Conservation (phyloP, 2,113 vertebrate species). For the Rhabdornis inornatus region DNA sequence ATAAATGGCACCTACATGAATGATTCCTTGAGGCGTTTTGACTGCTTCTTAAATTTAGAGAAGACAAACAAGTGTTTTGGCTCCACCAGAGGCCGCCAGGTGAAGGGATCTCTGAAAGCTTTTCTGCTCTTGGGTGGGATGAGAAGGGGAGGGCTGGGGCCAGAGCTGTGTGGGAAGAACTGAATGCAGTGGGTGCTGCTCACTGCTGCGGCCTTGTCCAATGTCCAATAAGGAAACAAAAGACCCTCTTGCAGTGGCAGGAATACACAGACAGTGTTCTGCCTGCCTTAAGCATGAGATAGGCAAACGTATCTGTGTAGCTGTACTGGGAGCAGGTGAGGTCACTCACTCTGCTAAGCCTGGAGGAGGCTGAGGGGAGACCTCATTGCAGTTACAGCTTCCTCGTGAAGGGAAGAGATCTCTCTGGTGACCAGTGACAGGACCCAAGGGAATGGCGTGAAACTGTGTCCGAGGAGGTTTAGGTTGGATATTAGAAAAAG, state of each 20-base stretch:
- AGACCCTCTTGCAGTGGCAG: fast-evolving
- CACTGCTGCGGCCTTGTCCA: too few species aligned
- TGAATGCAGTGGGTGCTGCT: not conserved
- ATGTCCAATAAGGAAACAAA: fast-evolving
- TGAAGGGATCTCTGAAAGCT: not conserved
- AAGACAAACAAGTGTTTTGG: fast-evolving
- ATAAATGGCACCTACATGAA: not conserved
- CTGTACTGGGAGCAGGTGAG: not conserved
- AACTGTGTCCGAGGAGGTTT: not conserved
- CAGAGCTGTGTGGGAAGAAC: not conserved
- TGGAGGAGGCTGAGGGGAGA: not conserved
- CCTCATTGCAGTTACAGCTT: not conserved
- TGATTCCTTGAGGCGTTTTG: not conserved
- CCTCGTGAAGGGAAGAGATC: fast-evolving
- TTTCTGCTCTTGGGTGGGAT: not conserved
- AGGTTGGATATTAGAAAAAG: not conserved
- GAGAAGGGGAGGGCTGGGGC: not conserved
- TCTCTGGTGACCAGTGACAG: not conserved
- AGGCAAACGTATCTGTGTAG: fast-evolving
- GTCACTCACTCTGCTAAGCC: not conserved
- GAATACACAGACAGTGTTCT: fast-evolving
- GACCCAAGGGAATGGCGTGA: not conserved
- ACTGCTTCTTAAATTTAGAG: not conserved
- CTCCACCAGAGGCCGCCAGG: not conserved
- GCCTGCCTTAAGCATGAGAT: fast-evolving